Conservation (phyloP, 23 tunicate genomes). For the Ascidia mentula region DNA sequence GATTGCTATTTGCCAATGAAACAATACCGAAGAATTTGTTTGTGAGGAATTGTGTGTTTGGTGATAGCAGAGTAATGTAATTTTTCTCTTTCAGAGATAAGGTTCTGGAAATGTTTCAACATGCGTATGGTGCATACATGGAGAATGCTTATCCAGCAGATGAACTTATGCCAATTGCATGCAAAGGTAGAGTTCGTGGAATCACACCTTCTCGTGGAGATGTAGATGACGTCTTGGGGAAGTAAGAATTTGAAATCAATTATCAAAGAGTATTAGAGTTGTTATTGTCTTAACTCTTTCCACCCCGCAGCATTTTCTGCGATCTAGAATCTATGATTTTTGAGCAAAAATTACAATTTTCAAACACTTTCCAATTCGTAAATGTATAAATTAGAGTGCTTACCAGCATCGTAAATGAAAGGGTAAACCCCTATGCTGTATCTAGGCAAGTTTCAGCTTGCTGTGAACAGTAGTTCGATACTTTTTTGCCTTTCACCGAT, state of each 20-base stretch:
- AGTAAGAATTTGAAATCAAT: constrained; percentile 24
- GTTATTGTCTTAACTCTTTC: too few relatives aligned
- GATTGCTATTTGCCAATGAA: background rate
- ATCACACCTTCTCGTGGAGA: constrained; percentile 86
- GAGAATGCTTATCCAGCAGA: constrained; percentile 94
- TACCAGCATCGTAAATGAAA: too few relatives aligned
- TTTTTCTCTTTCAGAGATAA: constrained; percentile 40
- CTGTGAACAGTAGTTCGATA: too few relatives aligned
- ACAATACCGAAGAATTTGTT: background rate
- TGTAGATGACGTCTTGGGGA: constrained; percentile 93
- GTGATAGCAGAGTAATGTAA: background rate
- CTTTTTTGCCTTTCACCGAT: too few relatives aligned
- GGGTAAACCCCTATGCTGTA: too few relatives aligned
- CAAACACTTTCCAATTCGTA: too few relatives aligned
- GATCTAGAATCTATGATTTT: too few relatives aligned
- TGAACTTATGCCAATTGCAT: constrained; percentile 96
- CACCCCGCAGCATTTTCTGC: too few relatives aligned
- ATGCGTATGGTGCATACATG: constrained; percentile 91
- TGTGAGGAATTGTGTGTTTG: background rate
- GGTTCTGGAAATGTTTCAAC: constrained; percentile 85
- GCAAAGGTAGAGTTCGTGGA: constrained; percentile 86
- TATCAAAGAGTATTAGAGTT: too few relatives aligned
- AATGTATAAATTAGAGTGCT: too few relatives aligned
- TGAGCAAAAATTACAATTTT: too few relatives aligned
- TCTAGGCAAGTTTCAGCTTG: too few relatives aligned